Evolutionary conservation across 1,140 invertebrate genomes (phyloP), one percentile per base, ranked within the genome.

Genomic region (Anoplophora glabripennis): DNA sequence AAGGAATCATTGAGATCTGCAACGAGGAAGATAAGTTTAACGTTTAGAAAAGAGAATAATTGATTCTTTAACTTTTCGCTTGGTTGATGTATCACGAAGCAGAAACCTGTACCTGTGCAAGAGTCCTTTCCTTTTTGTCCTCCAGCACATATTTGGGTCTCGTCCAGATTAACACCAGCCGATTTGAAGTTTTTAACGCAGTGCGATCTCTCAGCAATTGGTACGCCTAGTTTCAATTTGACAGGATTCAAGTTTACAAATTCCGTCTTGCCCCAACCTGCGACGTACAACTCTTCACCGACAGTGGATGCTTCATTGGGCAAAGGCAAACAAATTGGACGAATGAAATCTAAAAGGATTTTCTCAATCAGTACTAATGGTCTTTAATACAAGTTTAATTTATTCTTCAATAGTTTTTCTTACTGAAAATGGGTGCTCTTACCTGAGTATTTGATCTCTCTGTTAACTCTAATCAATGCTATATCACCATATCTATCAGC

Each of bases 241-340:
- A 73, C 58, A 4, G 67, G 44, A 3, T 80, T 83, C 1, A 69
- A 64, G 3, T 70, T 73, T 1, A 64, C 69, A 3, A 49, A 70
- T 57, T 84, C 81, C 1, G 81, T 83, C 54, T 72, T 78, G 8
- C 87, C 87, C 87, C 87, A 89, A 4, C 87, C 87, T 7, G 86
- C 82, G 0, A 85, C 81, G 5, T 76, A 76, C 0, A 84, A 72
- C 9, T 64, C 73, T 4, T 71, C 45, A 0, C 72, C 72, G 1
- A 77, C 38, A 3, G 70, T 69, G 0, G 69, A 60, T 12, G 61
- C 67, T 45, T 69, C 63, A 4, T 40, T 53, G 3, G 65, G 61
- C 0, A 66, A 63, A 1, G 88, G 87, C 4, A 92, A 70, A 65
- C 89, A 91, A 38, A 90, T 83, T 0, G 89, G 85, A 64, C 80